phyloP scores from a whole-genome alignment of 2,797 vertebrate species.

The Sebastes itinus region DNA sequence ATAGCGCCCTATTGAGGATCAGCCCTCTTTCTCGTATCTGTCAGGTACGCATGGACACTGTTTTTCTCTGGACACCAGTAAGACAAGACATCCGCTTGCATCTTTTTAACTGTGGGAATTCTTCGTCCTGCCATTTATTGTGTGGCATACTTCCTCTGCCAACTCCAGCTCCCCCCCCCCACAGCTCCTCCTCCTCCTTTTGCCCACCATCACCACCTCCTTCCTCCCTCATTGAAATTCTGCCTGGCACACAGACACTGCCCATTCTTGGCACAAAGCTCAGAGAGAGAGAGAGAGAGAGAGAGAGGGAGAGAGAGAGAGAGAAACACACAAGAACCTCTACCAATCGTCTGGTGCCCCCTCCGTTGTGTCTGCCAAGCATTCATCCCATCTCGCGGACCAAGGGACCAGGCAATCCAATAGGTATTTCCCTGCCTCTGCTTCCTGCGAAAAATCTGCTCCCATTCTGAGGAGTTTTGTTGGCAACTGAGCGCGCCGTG shows the following conservation, averaged over 20 bases:
- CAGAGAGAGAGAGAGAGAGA: constrained; percentile 61
- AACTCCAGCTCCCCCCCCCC: constrained; percentile 56
- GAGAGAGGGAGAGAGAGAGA: constrained; percentile 46
- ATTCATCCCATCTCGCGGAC: constrained; percentile 75
- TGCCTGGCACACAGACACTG: constrained; percentile 83
- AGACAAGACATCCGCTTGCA: constrained; percentile 46
- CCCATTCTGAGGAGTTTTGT: constrained; percentile 60
- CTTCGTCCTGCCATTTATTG: constrained; percentile 70
- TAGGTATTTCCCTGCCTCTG: constrained; percentile 78
- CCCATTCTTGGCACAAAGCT: constrained; percentile 84
- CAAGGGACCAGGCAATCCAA: constrained; percentile 68
- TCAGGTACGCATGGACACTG: constrained; percentile 5
- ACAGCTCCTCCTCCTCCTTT: constrained; percentile 60
- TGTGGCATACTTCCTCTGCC: constrained; percentile 77
- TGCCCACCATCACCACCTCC: constrained; percentile 71
- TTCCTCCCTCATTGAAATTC: constrained; percentile 85
- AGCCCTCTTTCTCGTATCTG: neutral
- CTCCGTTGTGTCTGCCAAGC: constrained; percentile 77
- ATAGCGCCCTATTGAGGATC: constrained; percentile 7
- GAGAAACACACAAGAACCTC: constrained; percentile 71
- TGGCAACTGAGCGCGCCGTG: constrained; percentile 45
- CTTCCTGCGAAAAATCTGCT: constrained; percentile 68
- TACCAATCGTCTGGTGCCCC: constrained; percentile 76
- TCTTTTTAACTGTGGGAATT: constrained; percentile 66
- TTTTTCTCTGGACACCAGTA: constrained; percentile 14